phyloP scores from a whole-genome alignment of 2,113 vertebrate species.

The Plecotus auritus region DNA sequence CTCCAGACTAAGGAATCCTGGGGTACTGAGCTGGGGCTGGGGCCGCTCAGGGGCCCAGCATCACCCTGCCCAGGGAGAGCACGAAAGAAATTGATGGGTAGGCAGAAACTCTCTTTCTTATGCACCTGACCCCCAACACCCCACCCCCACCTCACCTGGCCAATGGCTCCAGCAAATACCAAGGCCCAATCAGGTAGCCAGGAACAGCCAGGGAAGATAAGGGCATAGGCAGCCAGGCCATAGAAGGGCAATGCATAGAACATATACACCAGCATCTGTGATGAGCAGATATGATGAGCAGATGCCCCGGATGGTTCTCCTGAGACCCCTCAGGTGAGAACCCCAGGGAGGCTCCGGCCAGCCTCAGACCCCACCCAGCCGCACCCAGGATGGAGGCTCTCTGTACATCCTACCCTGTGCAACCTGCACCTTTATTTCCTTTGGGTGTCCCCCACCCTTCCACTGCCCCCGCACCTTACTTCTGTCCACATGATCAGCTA shows the following conservation, averaged over 20 bases:
- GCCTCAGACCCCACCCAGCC: background rate
- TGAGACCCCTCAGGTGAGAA: background rate
- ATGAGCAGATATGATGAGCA: background rate
- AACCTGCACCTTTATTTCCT: background rate
- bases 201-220: conserved; percentile 86
- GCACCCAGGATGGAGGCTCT: background rate
- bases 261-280: conserved; percentile 89
- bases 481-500: background rate
- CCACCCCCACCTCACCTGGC: conserved; percentile 82
- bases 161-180: conserved; percentile 87
- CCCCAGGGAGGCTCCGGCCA: background rate
- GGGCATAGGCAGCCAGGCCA: conserved; percentile 83
- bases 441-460: rapidly evolving
- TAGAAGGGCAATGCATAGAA: conserved; percentile 90
- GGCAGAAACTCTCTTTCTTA: background rate
- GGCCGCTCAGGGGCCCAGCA: background rate
- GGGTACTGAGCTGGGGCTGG: background rate
- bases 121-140: background rate
- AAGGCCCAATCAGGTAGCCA: conserved; percentile 92
- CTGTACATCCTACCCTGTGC: background rate
- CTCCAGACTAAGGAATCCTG: background rate
- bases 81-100: background rate
- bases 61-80: background rate
- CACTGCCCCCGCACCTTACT: rapidly evolving
- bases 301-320: background rate